Percentiles rank a stretch among this genome's conserved stretches.
phyloP scores from a whole-genome alignment of 1,140 invertebrate species.

The Sweltsa coloradensis region DNA sequence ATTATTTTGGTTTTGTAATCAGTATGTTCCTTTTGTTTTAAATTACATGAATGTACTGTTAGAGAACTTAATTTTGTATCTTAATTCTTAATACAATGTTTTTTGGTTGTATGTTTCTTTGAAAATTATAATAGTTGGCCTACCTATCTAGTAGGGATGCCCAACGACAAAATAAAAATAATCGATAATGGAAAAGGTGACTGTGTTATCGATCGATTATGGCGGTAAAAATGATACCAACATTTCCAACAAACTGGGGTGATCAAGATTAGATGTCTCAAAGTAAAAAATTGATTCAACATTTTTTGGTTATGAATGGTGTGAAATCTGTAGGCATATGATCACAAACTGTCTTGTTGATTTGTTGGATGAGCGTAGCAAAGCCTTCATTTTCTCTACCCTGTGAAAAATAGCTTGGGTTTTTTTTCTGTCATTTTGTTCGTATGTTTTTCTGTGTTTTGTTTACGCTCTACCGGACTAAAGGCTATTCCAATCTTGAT shows the following conservation, averaged over 20 bases:
- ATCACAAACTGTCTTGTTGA: neutral
- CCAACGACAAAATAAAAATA: neutral
- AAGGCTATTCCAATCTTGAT: too few species aligned
- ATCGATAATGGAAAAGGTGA: too few species aligned
- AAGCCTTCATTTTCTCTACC: neutral
- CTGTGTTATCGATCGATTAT: too few species aligned
- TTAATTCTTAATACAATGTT: neutral
- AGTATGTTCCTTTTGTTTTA: neutral
- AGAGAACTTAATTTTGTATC: neutral
- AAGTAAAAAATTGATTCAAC: neutral
- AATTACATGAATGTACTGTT: neutral
- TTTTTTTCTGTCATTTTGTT: slow-evolving; percentile 1
- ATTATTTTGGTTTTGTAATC: neutral
- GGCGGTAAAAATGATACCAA: too few species aligned
- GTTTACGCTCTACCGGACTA: too few species aligned
- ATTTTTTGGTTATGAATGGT: neutral
- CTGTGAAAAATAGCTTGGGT: neutral
- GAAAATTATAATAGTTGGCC: neutral
- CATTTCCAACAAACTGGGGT: too few species aligned
- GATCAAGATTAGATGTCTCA: neutral
- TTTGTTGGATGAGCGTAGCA: neutral
- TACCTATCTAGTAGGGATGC: neutral
- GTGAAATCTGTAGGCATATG: neutral
- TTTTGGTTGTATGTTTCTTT: neutral
- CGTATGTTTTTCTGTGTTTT: neutral